Base-by-base conservation (phyloP, 2,797 vertebrate genomes). In the Smutsia gigantea region DNA sequence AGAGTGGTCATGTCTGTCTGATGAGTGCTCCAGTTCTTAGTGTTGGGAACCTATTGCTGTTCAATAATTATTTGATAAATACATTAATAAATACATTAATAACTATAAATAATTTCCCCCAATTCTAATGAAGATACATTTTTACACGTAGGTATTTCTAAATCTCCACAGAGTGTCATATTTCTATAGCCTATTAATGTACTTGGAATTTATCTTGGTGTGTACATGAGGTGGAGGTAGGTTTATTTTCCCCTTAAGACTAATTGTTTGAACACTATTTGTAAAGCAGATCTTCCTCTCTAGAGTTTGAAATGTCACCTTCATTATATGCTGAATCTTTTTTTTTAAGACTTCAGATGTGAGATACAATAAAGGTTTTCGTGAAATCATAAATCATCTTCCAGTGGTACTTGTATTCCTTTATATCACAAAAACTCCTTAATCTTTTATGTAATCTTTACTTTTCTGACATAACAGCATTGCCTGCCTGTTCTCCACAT, bases 131-230 rank as follows among this genome's bases (percentile, higher is more conserved):
- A 53, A 51, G 34, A 55, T 46, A 68, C 1, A 21, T 25, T 92
- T 83, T 55, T 64, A 87, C 23, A 53, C 55, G 90, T 78, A 59
- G 39, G 37, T 81, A 90, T 34, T 77, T 96, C 15, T 83, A 92
- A 88, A 51, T 84, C 21, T 66, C 79, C 53, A 75, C 4, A 31
- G 25, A 79, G 8, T 51, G 79, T 88, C 83, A 57, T 71, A 91
- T 42, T 85, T 82, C 51, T 64, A 61, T 83, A 68, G 12, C 1
- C 7, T 23, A 71, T 72, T 87, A 78, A 71, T 42, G 46, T 59
- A 71, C 10, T 31, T 77, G 37, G 19, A 37, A 71, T 87, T 87
- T 46, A 55, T 39, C 51, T 91, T 87, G 51, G 18, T 83, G 42
- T 82, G 37, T 75, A 39, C 39, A n/a, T 63, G 37, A 37, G 8